Percentiles rank a stretch among this genome's conserved stretches.
phyloP scores from a whole-genome alignment of 2,888 invertebrate genomes.

The Leptothorax acervorum region DNA sequence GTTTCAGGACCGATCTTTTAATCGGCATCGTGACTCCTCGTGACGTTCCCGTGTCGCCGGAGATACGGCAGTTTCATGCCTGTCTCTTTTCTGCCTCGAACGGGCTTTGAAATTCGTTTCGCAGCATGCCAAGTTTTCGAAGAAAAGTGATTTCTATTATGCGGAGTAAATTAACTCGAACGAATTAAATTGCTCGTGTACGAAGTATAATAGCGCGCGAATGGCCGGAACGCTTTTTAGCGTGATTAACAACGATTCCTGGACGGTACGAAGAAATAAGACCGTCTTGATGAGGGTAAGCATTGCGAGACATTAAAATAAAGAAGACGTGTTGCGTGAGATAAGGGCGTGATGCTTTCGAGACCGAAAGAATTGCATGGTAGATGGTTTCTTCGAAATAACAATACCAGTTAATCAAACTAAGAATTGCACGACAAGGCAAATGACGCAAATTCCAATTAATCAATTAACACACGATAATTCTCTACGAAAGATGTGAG shows the following conservation, averaged over 20 bases:
- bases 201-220: slow-evolving; percentile 20
- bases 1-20: slow-evolving; percentile 36
- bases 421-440: background rate
- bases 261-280: background rate
- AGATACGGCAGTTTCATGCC: slow-evolving; percentile 37
- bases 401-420: background rate
- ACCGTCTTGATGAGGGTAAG: background rate
- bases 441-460: background rate
- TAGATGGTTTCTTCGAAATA: background rate
- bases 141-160: slow-evolving; percentile 41
- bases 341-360: slow-evolving; percentile 3
- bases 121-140: slow-evolving; percentile 7
- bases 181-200: slow-evolving; percentile 35
- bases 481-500: background rate
- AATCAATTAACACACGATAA: background rate
- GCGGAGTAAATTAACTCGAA: slow-evolving; percentile 30
- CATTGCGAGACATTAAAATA: background rate
- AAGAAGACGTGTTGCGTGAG: background rate
- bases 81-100: background rate
- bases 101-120: slow-evolving; percentile 32
- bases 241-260: slow-evolving; percentile 20
- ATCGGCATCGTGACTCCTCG: slow-evolving; percentile 18
- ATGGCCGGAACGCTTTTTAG: slow-evolving; percentile 24
- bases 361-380: background rate
- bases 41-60: slow-evolving; percentile 7